Conservation (phyloP, 2,113 vertebrate species). For the Tyrannus savana region DNA sequence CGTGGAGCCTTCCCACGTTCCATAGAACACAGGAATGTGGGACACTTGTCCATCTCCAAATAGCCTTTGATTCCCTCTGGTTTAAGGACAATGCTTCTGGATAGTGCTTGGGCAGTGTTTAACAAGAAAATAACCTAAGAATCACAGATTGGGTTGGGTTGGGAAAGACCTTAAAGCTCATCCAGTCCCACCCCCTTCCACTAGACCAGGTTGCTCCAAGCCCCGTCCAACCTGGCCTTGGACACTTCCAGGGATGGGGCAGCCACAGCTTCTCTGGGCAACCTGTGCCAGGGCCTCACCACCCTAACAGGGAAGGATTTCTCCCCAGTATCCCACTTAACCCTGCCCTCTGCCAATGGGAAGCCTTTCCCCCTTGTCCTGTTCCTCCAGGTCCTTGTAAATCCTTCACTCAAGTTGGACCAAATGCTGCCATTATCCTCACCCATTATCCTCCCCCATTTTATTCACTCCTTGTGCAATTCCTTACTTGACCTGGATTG, state of each 20-base stretch:
- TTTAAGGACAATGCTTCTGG: background rate
- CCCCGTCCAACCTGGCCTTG: background rate
- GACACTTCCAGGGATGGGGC: background rate
- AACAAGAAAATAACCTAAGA: too few species aligned
- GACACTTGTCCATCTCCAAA: rapidly evolving
- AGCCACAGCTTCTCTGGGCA: background rate
- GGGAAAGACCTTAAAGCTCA: rapidly evolving
- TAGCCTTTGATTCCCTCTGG: rapidly evolving
- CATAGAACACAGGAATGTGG: rapidly evolving
- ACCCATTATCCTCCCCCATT: background rate
- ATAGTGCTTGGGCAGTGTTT: background rate
- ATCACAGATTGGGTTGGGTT: rapidly evolving
- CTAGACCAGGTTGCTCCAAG: background rate
- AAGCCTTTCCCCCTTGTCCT: background rate
- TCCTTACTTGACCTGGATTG: background rate
- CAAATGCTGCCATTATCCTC: background rate
- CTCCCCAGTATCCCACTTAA: background rate
- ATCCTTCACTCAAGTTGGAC: background rate
- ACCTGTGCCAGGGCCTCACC: background rate
- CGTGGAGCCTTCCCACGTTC: rapidly evolving
- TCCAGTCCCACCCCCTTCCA: background rate
- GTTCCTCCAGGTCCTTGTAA: background rate
- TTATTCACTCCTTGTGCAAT: background rate
- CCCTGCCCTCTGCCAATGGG: background rate
- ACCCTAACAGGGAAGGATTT: background rate